A percentile compares a stretch with the other conserved stretches of the same genome.
Conservation (phyloP, 2,888 invertebrate species). For the Schizotus pectinicornis region DNA sequence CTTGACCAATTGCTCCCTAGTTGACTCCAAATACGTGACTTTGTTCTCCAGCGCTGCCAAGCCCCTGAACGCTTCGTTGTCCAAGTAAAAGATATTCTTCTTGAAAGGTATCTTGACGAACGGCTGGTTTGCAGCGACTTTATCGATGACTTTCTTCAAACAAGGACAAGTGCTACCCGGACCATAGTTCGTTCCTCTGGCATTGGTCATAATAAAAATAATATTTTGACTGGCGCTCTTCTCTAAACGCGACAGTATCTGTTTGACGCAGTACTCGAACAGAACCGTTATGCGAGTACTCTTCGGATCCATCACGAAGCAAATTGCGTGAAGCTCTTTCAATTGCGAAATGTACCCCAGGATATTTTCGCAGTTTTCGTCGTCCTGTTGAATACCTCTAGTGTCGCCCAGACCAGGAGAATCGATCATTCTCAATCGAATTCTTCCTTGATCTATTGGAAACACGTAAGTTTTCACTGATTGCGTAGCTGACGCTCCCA, state of each 20-base stretch:
- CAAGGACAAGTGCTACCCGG: constrained; percentile 47
- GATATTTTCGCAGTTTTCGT: constrained; percentile 46
- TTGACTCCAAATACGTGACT: too few species aligned
- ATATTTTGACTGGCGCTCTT: constrained; percentile 51
- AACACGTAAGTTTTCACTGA: constrained; percentile 40
- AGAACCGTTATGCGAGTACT: constrained; percentile 44
- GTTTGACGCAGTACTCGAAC: constrained; percentile 50
- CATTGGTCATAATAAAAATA: constrained; percentile 51
- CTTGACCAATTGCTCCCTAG: too few species aligned
- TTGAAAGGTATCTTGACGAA: too few species aligned
- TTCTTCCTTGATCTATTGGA: constrained; percentile 31
- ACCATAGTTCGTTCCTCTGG: constrained; percentile 43
- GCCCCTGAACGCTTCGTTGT: too few species aligned
- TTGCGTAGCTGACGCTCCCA: constrained; percentile 38
- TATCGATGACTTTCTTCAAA: too few species aligned
- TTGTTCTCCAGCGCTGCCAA: too few species aligned
- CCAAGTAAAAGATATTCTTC: too few species aligned
- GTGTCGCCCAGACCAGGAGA: constrained; percentile 52
- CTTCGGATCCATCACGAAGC: constrained; percentile 47
- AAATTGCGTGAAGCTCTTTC: constrained; percentile 49
- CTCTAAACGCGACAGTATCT: constrained; percentile 50
- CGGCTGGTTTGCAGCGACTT: too few species aligned
- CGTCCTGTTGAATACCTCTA: constrained; percentile 36
- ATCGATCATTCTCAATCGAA: constrained; percentile 48
- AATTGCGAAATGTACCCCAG: constrained; percentile 47